Evolutionary conservation across 2,113 vertebrate genomes (phyloP), one percentile per base, ranked within the genome.

Genomic region (Xyrauchen texanus): DNA sequence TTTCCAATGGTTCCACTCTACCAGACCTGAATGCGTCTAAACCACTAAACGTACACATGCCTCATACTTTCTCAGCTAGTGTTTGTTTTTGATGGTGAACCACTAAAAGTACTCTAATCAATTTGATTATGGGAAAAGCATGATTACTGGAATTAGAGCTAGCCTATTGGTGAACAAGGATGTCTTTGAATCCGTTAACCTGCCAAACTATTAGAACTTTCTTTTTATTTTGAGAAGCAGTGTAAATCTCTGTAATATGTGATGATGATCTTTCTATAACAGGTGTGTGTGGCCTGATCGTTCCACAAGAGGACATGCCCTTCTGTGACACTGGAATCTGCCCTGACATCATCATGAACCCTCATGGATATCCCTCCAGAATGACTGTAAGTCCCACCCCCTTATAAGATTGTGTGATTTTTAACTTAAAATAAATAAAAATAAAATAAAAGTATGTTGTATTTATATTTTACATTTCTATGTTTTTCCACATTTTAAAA

Each of bases 321-420:
- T 99, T 99, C 83, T 97, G 96, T 77, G 98, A 99, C 84, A 91
- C 95, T 0, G 98, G 98, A 68, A 98, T 99, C 90, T 99, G 97
- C 82, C 98, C 98, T 0, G 98, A 99, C 83, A 98, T 99, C 88
- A 98, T 99, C 84, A 99, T 99, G 98, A 99, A 99, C 91, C 98
- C 98, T 84, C 97, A 99, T 0, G 98, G 98, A 81, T 99, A 96
- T 91, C 98, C 98, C 76, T 98, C 97, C 0, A 95, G 98, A 88
- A 99, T 99, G 98, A 99, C 97, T 91, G 97, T 99, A 88, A 86
- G 91, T 85, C 65, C 4, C 46, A 0, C 4, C 55, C n/a, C 12
- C 53, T 61, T 34, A 45, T 57, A 12, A 45, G 53, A 71, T 58
- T 6, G 9, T 15, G 2, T 8, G 0, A 0, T 64, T 64, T 62